Evolutionary conservation across 2,113 vertebrate species (phyloP).

Genomic region (Phalacrocorax brasilianus): DNA sequence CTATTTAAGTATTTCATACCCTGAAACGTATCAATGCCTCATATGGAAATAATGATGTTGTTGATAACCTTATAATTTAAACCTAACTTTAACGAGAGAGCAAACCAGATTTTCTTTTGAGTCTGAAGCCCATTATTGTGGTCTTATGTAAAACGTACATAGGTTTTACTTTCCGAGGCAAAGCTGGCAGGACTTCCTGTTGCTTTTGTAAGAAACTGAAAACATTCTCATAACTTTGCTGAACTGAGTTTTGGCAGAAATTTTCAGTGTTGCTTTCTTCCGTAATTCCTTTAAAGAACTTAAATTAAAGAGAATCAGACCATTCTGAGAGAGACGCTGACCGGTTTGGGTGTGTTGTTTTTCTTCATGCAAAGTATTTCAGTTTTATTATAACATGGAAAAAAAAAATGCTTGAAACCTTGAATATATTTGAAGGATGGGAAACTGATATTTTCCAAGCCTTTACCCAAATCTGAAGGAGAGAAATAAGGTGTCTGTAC

Average conservation of each 20-base stretch:
- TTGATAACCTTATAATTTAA: not conserved
- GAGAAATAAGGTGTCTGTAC: not conserved
- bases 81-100: not conserved
- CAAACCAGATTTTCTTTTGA: not conserved
- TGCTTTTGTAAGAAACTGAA: not conserved
- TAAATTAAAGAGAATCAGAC: not conserved
- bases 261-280: not conserved
- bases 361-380: not conserved
- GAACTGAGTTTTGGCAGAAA: not conserved
- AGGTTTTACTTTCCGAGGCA: not conserved
- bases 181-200: not conserved
- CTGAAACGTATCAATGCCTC: not conserved
- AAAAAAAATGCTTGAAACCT: not conserved
- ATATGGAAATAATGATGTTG: not conserved
- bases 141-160: not conserved
- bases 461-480: not conserved
- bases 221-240: not conserved
- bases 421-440: not conserved
- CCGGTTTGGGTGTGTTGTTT: not conserved
- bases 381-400: not conserved
- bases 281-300: not conserved
- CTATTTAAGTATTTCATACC: not conserved
- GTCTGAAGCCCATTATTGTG: not conserved
- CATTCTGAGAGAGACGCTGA: not conserved
- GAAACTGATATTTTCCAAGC: not conserved